phyloP scores from a whole-genome alignment of 2,888 invertebrate species.

The Saturnia pavonia region DNA sequence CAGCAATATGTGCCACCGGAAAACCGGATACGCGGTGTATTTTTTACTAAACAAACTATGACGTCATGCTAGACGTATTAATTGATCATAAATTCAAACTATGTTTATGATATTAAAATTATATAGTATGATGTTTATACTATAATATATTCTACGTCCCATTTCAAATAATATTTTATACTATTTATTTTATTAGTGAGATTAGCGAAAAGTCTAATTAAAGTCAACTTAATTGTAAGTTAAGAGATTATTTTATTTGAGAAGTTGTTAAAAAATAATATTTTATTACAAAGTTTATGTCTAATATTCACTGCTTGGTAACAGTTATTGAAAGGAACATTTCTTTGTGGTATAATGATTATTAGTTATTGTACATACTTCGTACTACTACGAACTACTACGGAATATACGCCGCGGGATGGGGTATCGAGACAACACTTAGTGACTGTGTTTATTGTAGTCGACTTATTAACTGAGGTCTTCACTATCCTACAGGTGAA shows the following conservation, averaged over 20 bases:
- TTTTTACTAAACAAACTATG: slow-evolving; percentile 20
- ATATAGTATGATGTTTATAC: slow-evolving; percentile 2
- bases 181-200: not conserved
- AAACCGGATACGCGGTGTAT: slow-evolving; percentile 15
- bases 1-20: slow-evolving; percentile 15
- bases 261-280: not conserved
- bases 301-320: not conserved
- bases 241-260: not conserved
- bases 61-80: slow-evolving; percentile 20
- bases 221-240: not conserved
- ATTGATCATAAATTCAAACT: slow-evolving; percentile 21
- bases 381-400: not conserved
- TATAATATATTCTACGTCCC: not conserved
- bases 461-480: no score
- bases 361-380: not conserved
- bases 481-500: no score
- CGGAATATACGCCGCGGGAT: no score
- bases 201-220: not conserved
- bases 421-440: no score
- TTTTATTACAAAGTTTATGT: slow-evolving; percentile 1
- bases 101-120: slow-evolving; percentile 22
- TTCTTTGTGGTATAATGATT: not conserved
- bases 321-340: not conserved
- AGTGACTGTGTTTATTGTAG: no score
- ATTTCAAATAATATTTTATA: not conserved